Percentiles rank a stretch among this genome's conserved stretches.
phyloP scores from a whole-genome alignment of 1,140 invertebrate species.

The Bombyx mori region ASM3026992v2 NC_085123.1:8665001-8665500 shows the following conservation, averaged over 20 bases:
- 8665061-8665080: constrained; percentile 92
- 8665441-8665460: constrained; percentile 25
- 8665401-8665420: constrained; percentile 91
- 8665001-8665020: constrained; percentile 87
- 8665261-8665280: constrained; percentile 94
- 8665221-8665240: constrained; percentile 87
- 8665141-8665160: constrained; percentile 86
- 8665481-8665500: constrained; percentile 11
- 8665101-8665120: constrained; percentile 87
- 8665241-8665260: constrained; percentile 96
- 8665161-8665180: constrained; percentile 85
- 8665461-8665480: constrained; percentile 18
- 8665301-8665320: constrained; percentile 97
- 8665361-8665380: constrained; percentile 95
- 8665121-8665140: constrained; percentile 92
- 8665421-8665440: constrained; percentile 80
- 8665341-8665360: constrained; percentile 90
- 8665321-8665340: constrained; percentile 92
- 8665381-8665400: constrained; percentile 82
- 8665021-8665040: constrained; percentile 94
- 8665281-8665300: constrained; percentile 95
- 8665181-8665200: constrained; percentile 90
- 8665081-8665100: constrained; percentile 91
- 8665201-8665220: constrained; percentile 93
- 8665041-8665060: constrained; percentile 95